Percentiles rank a stretch among this genome's conserved stretches.
phyloP scores from a whole-genome alignment of 2,888 invertebrate species.

The Aleiodes alternator region DNA sequence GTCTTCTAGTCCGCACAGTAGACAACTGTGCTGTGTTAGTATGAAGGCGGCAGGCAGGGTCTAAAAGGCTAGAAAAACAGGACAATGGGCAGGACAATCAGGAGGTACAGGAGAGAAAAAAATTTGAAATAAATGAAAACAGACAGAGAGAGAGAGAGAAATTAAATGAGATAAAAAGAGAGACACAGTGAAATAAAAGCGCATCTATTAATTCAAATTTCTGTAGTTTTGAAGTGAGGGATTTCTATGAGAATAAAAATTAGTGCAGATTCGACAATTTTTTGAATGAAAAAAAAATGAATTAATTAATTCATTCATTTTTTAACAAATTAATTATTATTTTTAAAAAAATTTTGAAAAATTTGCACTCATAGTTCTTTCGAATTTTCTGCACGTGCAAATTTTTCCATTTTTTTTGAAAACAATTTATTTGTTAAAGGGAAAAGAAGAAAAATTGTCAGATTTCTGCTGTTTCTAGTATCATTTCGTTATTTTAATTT shows the following conservation, averaged over 20 bases:
- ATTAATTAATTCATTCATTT: too few relatives aligned
- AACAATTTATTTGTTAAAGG: too few relatives aligned
- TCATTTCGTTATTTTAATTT: too few relatives aligned
- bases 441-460: too few relatives aligned
- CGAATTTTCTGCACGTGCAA: too few relatives aligned
- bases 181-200: slow-evolving; percentile 46
- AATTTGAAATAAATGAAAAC: slow-evolving; percentile 35
- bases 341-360: too few relatives aligned
- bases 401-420: too few relatives aligned
- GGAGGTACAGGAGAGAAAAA: slow-evolving; percentile 58
- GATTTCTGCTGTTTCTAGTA: too few relatives aligned
- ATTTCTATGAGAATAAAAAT: slow-evolving; percentile 48
- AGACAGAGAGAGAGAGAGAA: slow-evolving; percentile 51
- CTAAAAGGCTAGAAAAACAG: slow-evolving; percentile 72
- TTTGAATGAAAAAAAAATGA: too few relatives aligned
- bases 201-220: slow-evolving; percentile 34
- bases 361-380: too few relatives aligned
- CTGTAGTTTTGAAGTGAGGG: slow-evolving; percentile 70
- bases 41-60: slow-evolving; percentile 73
- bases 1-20: slow-evolving; percentile 74
- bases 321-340: too few relatives aligned
- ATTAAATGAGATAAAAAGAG: slow-evolving; percentile 47
- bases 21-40: slow-evolving; percentile 73
- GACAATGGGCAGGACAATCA: slow-evolving; percentile 61
- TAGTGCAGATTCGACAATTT: too few relatives aligned